Conservation (phyloP, 2,113 vertebrate species). For the Miniopterus natalensis region DNA sequence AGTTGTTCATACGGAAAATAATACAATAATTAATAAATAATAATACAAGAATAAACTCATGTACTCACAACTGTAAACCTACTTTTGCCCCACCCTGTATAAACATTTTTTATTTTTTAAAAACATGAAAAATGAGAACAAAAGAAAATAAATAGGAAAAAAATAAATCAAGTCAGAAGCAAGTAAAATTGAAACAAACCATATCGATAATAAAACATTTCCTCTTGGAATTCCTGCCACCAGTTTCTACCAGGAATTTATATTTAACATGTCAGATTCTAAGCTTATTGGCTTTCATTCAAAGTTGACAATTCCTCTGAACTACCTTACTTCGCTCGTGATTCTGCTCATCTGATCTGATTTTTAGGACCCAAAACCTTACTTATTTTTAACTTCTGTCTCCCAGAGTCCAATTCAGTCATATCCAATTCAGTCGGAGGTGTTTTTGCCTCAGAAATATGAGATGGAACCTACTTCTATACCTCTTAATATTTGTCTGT, state of each 20-base stretch:
- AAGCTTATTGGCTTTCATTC: neutral
- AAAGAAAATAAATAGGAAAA: slow-evolving; percentile 40
- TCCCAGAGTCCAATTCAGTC: neutral
- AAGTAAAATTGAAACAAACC: slow-evolving; percentile 35
- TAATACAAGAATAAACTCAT: neutral
- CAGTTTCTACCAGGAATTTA: slow-evolving; percentile 1
- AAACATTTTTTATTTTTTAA: neutral
- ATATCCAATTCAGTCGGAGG: neutral
- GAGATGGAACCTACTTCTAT: neutral
- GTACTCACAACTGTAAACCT: neutral
- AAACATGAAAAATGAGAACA: neutral
- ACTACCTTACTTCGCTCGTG: neutral
- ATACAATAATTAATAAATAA: neutral
- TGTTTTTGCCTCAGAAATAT: neutral
- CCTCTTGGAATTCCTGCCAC: slow-evolving; percentile 11
- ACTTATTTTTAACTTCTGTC: neutral
- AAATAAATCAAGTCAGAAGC: neutral
- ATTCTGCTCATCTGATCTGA: neutral
- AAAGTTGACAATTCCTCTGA: neutral
- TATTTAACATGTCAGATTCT: neutral
- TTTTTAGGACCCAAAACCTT: neutral
- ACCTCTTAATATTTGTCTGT: neutral
- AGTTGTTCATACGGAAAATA: neutral
- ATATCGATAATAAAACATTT: neutral
- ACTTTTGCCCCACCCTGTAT: neutral